A percentile compares a stretch with the other conserved stretches of the same genome.
These are phyloP conservation scores for Leuctra nigra DNA, from an alignment of 2,888 invertebrate genomes.

Conservation along the genomic window DNA sequence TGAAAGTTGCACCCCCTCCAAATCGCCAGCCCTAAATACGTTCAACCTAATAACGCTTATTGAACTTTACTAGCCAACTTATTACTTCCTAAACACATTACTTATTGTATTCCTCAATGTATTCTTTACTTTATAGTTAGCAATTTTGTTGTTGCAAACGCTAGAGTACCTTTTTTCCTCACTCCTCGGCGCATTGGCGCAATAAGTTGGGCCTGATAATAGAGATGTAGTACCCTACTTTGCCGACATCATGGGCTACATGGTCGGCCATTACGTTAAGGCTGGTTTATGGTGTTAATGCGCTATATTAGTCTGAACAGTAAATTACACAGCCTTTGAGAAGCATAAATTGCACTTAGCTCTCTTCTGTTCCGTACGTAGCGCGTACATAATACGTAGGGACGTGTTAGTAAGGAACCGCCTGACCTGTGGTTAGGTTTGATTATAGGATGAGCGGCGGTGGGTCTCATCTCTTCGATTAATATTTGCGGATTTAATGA, in stretches of 20 bases:
- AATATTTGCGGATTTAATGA: not conserved
- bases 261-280: slow-evolving; percentile 41
- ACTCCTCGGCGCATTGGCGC: slow-evolving; percentile 1
- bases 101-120: slow-evolving; percentile 15
- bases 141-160: slow-evolving; percentile 14
- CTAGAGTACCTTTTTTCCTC: slow-evolving; percentile 8
- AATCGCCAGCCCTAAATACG: not conserved
- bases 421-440: slow-evolving; percentile 1
- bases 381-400: slow-evolving; percentile 6
- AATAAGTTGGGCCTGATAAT: slow-evolving; percentile 35
- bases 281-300: slow-evolving; percentile 46
- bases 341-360: slow-evolving; percentile 27
- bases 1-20: not conserved
- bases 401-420: not conserved
- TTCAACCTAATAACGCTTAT: slow-evolving; percentile 14
- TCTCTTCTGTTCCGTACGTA: slow-evolving; percentile 1
- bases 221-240: slow-evolving; percentile 46
- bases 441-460: slow-evolving; percentile 2
- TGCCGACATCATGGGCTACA: slow-evolving; percentile 34
- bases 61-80: slow-evolving; percentile 13
- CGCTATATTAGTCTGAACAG: slow-evolving; percentile 40
- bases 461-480: not conserved
- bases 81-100: slow-evolving; percentile 10
- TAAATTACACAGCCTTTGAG: slow-evolving; percentile 37
- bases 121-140: slow-evolving; percentile 18